Evolutionary conservation across 2,888 invertebrate genomes (phyloP), one percentile per base, ranked within the genome.

Genomic region (Ditula angustiorana): DNA sequence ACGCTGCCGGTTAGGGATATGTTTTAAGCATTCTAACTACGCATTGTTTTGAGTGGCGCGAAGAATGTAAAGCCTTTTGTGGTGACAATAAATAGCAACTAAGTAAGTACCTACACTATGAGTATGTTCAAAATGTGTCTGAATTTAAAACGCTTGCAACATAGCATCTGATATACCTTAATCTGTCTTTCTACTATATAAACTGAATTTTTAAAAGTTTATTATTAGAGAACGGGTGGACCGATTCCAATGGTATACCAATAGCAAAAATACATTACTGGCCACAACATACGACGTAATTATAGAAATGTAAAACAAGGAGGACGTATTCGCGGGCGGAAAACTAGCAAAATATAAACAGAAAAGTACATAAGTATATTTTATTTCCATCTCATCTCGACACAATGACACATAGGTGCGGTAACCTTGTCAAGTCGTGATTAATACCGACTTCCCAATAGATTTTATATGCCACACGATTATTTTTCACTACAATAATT

Each of bases 371-470:
- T 21, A 35, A 50, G 7, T 3, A 16, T 13, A 24, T n/a, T 2
- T 49, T 49, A 56, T 62, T 56, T 37, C 37, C 11, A 44, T 23
- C 50, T 50, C 62, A 57, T 63, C 57, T 63, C 44, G 44, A 50
- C 57, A 58, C 57, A 58, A 58, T 63, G 50, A 63, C 63, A 63
- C 41, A 63, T 63, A 46, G 64, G 59, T 37, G 59, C 13, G 52
- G 52, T 19, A 46, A 23, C 64, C 64, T 64, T 64, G 64, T 16
- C 37, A 21, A 28, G 53, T 64, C 64, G 59, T 64, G 64, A 64
- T 64, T 57, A 56, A 56, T 26, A 41, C 47, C 21, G 46, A 64
- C 64, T 64, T 64, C 64, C 59, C 64, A 64, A 64, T 64, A 59
- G 16, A 46, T 58, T 58, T 30, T 59, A 53, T 59, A 64, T 64